phyloP scores from a whole-genome alignment of 2,888 invertebrate genomes.

The Minunthozetes semirufus region DNA sequence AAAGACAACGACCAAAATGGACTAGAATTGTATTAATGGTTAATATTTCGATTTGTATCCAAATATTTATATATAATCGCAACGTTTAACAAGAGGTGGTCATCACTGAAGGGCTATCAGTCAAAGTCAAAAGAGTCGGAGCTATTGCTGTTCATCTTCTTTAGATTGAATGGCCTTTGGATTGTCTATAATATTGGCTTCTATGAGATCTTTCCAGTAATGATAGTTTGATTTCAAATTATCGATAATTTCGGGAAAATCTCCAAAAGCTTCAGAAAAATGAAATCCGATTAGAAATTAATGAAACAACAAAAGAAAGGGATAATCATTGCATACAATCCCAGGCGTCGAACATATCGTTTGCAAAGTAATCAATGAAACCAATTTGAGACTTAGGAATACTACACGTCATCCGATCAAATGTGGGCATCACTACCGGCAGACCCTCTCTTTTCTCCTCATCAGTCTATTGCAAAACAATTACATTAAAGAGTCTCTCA shows the following conservation, averaged over 20 bases:
- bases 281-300: conserved; percentile 30
- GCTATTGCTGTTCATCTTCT: neutral
- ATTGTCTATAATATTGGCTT: conserved; percentile 21
- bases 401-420: conserved; percentile 87
- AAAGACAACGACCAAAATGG: neutral
- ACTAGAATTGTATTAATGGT: neutral
- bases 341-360: conserved; percentile 97
- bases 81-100: neutral
- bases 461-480: conserved; percentile 63
- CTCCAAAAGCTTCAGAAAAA: conserved; percentile 67
- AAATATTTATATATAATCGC: neutral
- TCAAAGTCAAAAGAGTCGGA: neutral
- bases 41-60: neutral
- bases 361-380: conserved; percentile 94
- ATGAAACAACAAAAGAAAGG: neutral
- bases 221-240: conserved; percentile 78
- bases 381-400: conserved; percentile 96
- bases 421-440: conserved; percentile 97
- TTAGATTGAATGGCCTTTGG: conserved; percentile 17
- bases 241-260: conserved; percentile 80
- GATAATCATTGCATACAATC: conserved; percentile 57
- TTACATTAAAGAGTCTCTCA: neutral
- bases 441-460: conserved; percentile 81
- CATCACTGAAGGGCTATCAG: no score
- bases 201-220: conserved; percentile 68